Evolutionary conservation across 2,113 vertebrate species (phyloP).

Genomic region (Uria lomvia): DNA sequence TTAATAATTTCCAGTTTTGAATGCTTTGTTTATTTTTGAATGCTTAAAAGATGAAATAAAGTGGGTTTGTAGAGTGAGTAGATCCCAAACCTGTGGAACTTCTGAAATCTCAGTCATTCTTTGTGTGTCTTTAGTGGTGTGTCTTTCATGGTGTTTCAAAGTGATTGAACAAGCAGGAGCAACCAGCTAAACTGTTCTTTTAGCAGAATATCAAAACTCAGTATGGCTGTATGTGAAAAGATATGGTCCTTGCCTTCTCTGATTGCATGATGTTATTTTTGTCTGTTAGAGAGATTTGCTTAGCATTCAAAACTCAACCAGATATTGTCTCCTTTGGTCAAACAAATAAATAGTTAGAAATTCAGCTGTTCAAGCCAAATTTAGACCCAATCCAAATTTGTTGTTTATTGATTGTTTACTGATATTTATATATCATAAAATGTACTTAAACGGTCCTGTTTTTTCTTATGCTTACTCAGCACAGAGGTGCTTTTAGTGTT

Average conservation of each 20-base stretch:
- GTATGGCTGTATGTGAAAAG: not conserved
- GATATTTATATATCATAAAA: not conserved
- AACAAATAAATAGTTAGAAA: not conserved
- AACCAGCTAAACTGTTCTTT: not conserved
- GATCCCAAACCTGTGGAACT: not conserved
- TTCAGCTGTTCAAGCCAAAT: not conserved
- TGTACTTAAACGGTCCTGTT: not conserved
- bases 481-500: not conserved
- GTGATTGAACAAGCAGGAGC: not conserved
- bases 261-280: not conserved
- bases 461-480: not conserved
- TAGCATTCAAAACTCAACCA: not conserved
- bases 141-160: not conserved
- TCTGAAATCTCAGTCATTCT: not conserved
- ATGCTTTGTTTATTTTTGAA: not conserved
- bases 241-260: not conserved
- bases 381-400: not conserved
- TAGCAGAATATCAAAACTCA: not conserved
- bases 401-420: not conserved
- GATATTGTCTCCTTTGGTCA: not conserved
- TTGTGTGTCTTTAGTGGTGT: not conserved
- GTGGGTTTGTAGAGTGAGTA: not conserved
- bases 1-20: not conserved
- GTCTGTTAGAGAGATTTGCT: not conserved
- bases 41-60: not conserved